A percentile compares a stretch with the other conserved stretches of the same genome.
Evolutionary conservation across 2,797 vertebrate genomes (phyloP).

Genomic region (Pipistrellus pygmaeus): DNA sequence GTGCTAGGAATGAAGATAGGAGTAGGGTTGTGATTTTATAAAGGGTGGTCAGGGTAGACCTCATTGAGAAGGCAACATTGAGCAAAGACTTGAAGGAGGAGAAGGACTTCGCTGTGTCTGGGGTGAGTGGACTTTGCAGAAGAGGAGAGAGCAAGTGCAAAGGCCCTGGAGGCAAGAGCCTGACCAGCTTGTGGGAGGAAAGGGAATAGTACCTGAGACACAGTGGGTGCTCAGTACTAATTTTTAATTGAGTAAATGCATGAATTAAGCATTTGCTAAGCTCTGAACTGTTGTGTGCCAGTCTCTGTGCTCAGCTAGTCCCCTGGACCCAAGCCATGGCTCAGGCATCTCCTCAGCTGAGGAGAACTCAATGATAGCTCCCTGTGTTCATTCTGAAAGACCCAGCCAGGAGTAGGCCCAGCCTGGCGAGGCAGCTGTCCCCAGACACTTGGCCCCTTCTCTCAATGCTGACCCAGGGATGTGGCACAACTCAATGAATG

Average conservation of each 20-base stretch:
- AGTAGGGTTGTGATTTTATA: background rate
- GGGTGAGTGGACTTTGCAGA: background rate
- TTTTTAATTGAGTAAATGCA: background rate
- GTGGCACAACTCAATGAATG: background rate
- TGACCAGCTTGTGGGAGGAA: background rate
- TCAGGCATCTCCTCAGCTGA: background rate
- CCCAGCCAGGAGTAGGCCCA: background rate
- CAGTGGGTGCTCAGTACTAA: background rate
- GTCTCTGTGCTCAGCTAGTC: background rate
- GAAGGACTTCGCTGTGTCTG: background rate
- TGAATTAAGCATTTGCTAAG: background rate
- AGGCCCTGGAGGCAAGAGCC: background rate
- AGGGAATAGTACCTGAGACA: background rate
- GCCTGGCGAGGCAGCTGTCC: background rate
- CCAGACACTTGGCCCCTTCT: background rate
- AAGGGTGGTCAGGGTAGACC: background rate
- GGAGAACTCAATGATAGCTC: background rate
- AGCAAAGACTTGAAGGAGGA: background rate
- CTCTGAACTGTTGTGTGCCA: background rate
- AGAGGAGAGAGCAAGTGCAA: background rate
- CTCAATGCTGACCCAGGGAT: background rate
- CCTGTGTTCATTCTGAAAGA: slow-evolving; percentile 3
- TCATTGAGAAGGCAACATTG: background rate
- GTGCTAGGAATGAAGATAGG: background rate
- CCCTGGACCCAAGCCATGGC: background rate